These are phyloP conservation scores for Dendrocopos noguchii DNA, from an alignment of 2,113 vertebrate genomes.

Conservation along the genomic window DNA sequence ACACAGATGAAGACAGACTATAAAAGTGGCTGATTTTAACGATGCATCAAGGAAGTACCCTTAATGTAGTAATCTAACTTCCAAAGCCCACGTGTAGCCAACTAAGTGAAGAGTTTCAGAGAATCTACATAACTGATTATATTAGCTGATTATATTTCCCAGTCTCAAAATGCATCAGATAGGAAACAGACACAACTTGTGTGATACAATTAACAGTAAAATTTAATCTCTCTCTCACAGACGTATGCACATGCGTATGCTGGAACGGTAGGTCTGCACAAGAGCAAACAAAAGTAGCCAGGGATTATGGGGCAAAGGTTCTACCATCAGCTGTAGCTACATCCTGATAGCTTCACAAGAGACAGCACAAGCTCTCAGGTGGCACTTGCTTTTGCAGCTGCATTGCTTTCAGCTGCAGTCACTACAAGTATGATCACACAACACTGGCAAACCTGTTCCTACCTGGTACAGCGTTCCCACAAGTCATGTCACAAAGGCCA, in stretches of 20 bases:
- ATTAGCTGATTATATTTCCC: neutral
- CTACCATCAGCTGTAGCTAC: neutral
- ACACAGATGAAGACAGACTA: neutral
- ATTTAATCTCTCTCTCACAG: neutral
- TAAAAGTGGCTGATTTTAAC: neutral
- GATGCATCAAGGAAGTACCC: neutral
- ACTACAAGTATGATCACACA: accelerated
- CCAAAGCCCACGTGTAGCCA: neutral
- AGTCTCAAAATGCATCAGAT: neutral
- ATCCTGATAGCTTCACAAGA: neutral
- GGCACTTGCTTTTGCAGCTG: too few species aligned
- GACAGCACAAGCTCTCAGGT: neutral
- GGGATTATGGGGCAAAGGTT: neutral
- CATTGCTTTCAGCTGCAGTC: neutral
- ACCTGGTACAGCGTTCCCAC: neutral
- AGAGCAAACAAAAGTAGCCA: neutral
- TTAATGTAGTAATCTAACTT: neutral
- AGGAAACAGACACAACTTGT: neutral
- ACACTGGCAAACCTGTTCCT: neutral
- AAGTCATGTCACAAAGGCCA: neutral
- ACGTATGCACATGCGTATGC: accelerated
- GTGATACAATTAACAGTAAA: neutral
- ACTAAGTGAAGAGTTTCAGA: neutral
- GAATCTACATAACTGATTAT: neutral
- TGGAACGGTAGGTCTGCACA: accelerated